Evolutionary conservation across 2,888 invertebrate species (phyloP).

Genomic region (Cryptus armator): DNA sequence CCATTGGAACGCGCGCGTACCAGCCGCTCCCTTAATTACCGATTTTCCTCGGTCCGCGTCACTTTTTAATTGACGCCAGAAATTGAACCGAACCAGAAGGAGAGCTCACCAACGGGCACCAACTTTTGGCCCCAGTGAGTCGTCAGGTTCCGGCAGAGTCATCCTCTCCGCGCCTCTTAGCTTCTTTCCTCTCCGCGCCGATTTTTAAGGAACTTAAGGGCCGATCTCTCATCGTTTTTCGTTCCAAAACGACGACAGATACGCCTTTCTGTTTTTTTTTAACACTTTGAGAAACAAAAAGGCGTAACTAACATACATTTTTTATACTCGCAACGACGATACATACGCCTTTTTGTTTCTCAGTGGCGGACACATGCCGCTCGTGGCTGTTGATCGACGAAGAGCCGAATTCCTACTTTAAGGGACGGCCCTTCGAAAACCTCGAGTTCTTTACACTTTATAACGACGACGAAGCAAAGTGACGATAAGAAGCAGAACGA

Average conservation of each 20-base stretch:
- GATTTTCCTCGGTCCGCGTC: slow-evolving; percentile 84
- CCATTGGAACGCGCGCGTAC: slow-evolving; percentile 33
- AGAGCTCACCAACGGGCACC: slow-evolving; percentile 20
- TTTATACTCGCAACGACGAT: too few relatives aligned
- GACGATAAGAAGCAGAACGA: not conserved
- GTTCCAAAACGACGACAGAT: too few relatives aligned
- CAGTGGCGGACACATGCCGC: not conserved
- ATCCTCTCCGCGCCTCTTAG: slow-evolving; percentile 72
- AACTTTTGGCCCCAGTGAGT: slow-evolving; percentile 68
- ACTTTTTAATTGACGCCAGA: slow-evolving; percentile 85
- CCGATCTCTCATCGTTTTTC: too few relatives aligned
- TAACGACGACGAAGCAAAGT: not conserved
- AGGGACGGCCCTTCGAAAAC: slow-evolving; percentile 8
- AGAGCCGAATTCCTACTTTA: slow-evolving; percentile 69
- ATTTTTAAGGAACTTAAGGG: too few relatives aligned
- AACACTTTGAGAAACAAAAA: too few relatives aligned
- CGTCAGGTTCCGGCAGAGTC: slow-evolving; percentile 79
- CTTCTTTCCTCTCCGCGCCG: slow-evolving; percentile 52
- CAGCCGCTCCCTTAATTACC: slow-evolving; percentile 82
- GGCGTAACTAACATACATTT: too few relatives aligned
- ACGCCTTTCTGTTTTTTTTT: too few relatives aligned
- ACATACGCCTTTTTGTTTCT: too few relatives aligned
- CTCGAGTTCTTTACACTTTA: not conserved
- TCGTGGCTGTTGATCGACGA: slow-evolving; percentile 14
- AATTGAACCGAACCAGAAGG: slow-evolving; percentile 79